Base-by-base conservation (phyloP, 2,113 vertebrate species). In the Bostrychus sinensis region DNA sequence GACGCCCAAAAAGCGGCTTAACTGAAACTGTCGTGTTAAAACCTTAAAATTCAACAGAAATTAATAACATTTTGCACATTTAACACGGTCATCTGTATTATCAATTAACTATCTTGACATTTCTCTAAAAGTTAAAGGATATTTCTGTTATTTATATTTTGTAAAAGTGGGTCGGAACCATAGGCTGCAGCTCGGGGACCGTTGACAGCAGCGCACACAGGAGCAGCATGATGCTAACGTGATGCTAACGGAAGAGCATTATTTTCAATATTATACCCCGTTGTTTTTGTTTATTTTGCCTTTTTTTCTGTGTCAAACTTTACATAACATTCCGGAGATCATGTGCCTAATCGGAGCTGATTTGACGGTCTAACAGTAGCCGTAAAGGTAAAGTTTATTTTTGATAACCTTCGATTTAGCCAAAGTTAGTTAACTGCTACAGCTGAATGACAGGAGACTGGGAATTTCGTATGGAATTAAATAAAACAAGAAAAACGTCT, bases 201-300 rank as follows among this genome's bases (percentile, higher is more conserved):
- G 0, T 61, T 72, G 36, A 81, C 10, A 23, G 58, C 19, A 5
- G 32, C 16, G 70, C 34, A 81, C 79, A 72, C n/a, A 6, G 2
- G 2, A 28, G 17, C 12, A 28, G 13, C 66, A 20, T 42, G 55
- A 10, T 51, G 46, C 14, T 28, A 51, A n/a, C 7, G 8, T 7
- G 48, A 28, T 16, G 48, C 25, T 51, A 51, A 51, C 14, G 7
- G 13, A 51, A 51, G 28, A 28, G 6, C 14, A 10, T 28, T n/a
- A n/a, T 51, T 51, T 51, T 3, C 16, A 9, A n/a, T n/a, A n/a
- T 30, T n/a, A 26, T 13, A 1, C 14, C 2, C 2, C 23, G 5
- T n/a, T 17, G 7, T 51, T 25, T 51, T 4, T 26, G 2, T 12
- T 51, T 26, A 9, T 16, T n/a, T 17, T 8, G 9, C 2, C 6